Evolutionary conservation across 2,113 vertebrate genomes (phyloP).

Genomic region (Centropus bengalensis): DNA sequence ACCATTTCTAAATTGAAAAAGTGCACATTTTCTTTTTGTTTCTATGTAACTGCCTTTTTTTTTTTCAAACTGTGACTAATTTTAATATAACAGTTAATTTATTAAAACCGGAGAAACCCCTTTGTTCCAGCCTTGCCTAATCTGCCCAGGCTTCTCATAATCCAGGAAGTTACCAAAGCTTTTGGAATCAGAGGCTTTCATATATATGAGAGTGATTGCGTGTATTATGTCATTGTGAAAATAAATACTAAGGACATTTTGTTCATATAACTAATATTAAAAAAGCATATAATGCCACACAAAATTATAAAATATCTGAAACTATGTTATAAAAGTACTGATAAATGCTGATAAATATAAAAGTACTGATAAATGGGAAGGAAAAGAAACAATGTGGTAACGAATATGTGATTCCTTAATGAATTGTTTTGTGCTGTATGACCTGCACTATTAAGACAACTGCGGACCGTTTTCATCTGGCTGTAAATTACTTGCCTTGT

Average conservation of each 20-base stretch:
- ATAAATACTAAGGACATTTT: slow-evolving; percentile 8
- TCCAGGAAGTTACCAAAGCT: not conserved
- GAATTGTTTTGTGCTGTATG: not conserved
- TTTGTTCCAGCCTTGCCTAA: slow-evolving; percentile 6
- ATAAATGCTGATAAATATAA: not conserved
- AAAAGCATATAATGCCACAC: not conserved
- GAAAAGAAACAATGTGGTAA: not conserved
- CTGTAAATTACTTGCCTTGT: not conserved
- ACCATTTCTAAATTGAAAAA: not conserved
- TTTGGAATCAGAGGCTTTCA: not conserved
- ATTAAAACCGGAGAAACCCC: slow-evolving; percentile 19
- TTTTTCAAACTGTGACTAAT: not conserved
- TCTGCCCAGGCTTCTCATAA: not conserved
- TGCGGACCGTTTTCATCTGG: not conserved
- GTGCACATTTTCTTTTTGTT: not conserved
- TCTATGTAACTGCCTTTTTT: not conserved
- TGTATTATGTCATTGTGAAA: slow-evolving; percentile 28
- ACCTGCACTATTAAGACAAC: not conserved
- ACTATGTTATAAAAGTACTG: not conserved
- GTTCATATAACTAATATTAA: not conserved
- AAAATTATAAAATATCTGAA: not conserved
- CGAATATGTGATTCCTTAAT: not conserved
- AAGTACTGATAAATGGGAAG: not conserved
- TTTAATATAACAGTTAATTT: slow-evolving; percentile 16
- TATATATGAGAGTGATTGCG: not conserved